phyloP scores from a whole-genome alignment of 2,888 invertebrate genomes.

The Luperina testacea region DNA sequence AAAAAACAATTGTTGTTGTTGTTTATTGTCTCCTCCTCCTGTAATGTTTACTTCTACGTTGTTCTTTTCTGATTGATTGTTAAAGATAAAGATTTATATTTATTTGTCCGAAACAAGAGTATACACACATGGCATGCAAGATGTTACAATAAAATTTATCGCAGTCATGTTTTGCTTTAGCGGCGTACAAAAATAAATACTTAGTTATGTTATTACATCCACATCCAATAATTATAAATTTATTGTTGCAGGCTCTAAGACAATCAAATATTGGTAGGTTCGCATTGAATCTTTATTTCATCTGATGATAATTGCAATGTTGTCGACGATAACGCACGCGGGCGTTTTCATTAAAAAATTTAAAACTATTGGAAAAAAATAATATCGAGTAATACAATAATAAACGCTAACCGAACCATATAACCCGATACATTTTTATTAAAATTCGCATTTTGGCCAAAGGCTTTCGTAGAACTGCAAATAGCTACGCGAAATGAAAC shows the following conservation, averaged over 20 bases:
- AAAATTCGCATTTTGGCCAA: slow-evolving; percentile 70
- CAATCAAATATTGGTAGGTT: background rate
- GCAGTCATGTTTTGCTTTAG: no score
- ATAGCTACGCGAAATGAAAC: slow-evolving; percentile 57
- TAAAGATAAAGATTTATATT: no score
- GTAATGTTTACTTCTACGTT: background rate
- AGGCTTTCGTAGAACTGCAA: slow-evolving; percentile 60
- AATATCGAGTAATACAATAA: slow-evolving; percentile 38
- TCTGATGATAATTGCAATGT: background rate
- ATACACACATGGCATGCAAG: no score
- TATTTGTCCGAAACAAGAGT: no score
- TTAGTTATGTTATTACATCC: no score
- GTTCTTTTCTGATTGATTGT: background rate
- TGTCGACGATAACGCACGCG: background rate
- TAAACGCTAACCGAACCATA: slow-evolving; percentile 56
- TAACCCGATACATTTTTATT: slow-evolving; percentile 73
- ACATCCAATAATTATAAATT: no score
- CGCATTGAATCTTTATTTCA: background rate
- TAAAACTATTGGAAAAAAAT: background rate
- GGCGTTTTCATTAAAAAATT: background rate
- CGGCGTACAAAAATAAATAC: no score
- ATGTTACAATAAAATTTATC: no score
- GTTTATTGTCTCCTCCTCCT: no score
- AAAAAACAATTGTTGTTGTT: no score
- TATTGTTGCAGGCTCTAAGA: background rate